phyloP scores from a whole-genome alignment of 2,113 vertebrate genomes.

The Acrocephalus arundinaceus region DNA sequence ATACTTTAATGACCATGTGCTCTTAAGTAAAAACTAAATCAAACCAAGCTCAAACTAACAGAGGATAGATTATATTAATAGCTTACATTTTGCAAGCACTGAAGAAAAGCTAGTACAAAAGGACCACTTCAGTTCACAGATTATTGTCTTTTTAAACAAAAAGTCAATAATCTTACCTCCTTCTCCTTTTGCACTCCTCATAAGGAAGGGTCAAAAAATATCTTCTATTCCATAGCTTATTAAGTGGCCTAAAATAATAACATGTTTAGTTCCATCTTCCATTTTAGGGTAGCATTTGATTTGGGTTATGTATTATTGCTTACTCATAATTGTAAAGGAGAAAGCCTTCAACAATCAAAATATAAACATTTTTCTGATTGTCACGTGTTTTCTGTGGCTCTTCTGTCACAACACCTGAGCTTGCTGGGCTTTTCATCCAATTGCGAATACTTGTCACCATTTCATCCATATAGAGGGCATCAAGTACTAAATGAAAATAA shows the following conservation, averaged over 20 bases:
- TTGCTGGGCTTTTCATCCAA: constrained; percentile 74
- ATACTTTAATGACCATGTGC: not conserved
- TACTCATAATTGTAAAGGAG: constrained; percentile 93
- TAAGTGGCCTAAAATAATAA: constrained; percentile 80
- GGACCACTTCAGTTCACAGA: not conserved
- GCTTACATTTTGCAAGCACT: not conserved
- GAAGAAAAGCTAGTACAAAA: not conserved
- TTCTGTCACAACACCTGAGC: constrained; percentile 15
- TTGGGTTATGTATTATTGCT: not conserved
- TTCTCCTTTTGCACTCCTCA: constrained; percentile 87
- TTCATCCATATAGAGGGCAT: constrained; percentile 89
- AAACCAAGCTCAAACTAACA: not conserved
- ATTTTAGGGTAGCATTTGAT: not conserved
- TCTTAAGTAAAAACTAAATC: not conserved
- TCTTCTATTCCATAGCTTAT: constrained; percentile 83
- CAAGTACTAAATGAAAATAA: constrained; percentile 76
- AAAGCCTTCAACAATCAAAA: constrained; percentile 93
- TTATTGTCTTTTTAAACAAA: not conserved
- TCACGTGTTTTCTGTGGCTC: not conserved
- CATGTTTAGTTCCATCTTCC: not conserved
- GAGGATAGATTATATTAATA: not conserved
- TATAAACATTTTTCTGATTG: constrained; percentile 36
- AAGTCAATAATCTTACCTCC: constrained; percentile 74
- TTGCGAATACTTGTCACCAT: constrained; percentile 81
- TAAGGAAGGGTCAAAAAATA: constrained; percentile 91